Conservation (phyloP, 1,140 invertebrate species). For the Diuraphis noxia region DNA sequence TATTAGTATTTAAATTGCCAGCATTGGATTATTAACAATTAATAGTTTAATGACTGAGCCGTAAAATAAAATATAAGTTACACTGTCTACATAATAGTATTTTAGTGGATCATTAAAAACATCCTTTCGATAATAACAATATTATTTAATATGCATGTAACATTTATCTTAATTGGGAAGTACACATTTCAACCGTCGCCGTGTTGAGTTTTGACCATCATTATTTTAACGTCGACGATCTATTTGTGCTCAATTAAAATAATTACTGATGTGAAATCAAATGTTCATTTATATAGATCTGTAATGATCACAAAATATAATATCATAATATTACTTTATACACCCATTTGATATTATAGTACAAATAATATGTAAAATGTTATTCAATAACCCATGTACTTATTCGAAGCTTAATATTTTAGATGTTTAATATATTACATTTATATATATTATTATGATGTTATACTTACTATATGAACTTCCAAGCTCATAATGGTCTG, state of each 20-base stretch:
- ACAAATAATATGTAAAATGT: too few relatives aligned
- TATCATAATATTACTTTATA: not conserved
- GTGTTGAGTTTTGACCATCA: not conserved
- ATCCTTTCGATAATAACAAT: not conserved
- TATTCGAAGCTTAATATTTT: not conserved
- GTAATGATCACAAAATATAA: not conserved
- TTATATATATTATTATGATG: too few relatives aligned
- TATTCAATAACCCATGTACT: not conserved
- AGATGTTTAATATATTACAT: not conserved
- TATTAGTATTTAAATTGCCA: not conserved
- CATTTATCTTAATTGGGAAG: not conserved
- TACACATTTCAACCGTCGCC: not conserved
- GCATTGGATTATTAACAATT: not conserved
- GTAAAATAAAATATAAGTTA: not conserved
- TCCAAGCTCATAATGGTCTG: not conserved
- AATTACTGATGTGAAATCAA: not conserved
- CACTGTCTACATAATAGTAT: not conserved
- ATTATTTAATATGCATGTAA: not conserved
- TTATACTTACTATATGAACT: not conserved
- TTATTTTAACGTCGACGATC: not conserved
- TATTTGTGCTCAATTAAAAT: not conserved
- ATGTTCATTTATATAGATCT: not conserved
- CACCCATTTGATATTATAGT: not conserved
- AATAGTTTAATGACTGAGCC: not conserved
- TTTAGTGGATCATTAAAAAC: not conserved